Percentiles rank a stretch among this genome's conserved stretches.
Evolutionary conservation across 92 coral and sea anemone genomes (phyloP).

Genomic region (Scolanthus callimorphus): DNA sequence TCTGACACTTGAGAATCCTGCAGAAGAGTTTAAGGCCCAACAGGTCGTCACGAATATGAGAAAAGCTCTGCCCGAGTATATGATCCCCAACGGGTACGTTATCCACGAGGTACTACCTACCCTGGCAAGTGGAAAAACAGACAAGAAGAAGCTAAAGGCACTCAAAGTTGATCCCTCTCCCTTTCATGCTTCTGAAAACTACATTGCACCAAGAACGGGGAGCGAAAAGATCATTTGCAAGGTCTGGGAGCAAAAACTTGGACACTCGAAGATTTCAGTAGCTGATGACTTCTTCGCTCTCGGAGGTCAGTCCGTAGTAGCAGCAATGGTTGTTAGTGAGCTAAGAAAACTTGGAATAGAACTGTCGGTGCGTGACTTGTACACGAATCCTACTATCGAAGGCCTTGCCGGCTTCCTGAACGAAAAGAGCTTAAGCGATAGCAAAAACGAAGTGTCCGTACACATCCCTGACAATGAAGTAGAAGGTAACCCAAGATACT

Average conservation of each 20-base stretch:
- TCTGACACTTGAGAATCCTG: constrained; percentile 4
- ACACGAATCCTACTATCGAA: constrained; percentile 2
- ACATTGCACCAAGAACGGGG: constrained; percentile 7
- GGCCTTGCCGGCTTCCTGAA: neutral
- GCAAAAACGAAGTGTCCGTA: constrained; percentile 3
- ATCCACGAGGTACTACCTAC: constrained; percentile 15
- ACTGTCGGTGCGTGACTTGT: constrained; percentile 9
- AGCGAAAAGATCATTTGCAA: constrained; percentile 4
- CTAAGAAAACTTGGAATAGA: neutral
- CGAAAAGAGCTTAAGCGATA: neutral
- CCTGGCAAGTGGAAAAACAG: constrained; percentile 12
- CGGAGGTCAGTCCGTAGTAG: constrained; percentile 15
- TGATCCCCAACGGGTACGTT: constrained; percentile 17
- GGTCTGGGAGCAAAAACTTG: constrained; percentile 5
- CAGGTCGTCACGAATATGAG: constrained; percentile 1
- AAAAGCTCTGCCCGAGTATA: constrained; percentile 9
- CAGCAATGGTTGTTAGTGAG: constrained; percentile 10
- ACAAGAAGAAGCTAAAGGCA: constrained; percentile 10
- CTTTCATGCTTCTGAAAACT: neutral
- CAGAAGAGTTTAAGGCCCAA: neutral
- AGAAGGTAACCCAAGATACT: neutral
- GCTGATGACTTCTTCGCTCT: constrained; percentile 12
- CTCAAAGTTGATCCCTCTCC: neutral
- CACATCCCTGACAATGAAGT: constrained; percentile 1
- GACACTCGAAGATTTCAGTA: neutral